phyloP scores from a whole-genome alignment of 2,797 vertebrate genomes.

The Bradypus variegatus region DNA sequence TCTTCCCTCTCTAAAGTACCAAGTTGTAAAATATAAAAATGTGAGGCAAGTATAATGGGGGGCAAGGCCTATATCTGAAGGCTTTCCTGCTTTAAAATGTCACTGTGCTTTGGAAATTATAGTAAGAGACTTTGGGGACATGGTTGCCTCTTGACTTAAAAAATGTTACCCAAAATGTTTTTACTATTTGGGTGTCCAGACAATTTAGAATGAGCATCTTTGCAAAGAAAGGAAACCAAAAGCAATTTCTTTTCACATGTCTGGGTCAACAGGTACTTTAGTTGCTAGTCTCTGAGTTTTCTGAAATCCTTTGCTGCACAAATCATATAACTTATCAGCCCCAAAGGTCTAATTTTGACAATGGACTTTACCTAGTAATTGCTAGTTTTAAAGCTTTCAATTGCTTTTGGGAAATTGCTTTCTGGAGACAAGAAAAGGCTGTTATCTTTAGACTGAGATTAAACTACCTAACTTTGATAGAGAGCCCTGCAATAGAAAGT shows the following conservation, averaged over 20 bases:
- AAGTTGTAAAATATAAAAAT: not conserved
- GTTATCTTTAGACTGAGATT: slow-evolving; percentile 14
- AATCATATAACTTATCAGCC: not conserved
- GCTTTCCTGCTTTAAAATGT: not conserved
- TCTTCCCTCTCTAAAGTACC: not conserved
- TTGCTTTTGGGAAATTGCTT: slow-evolving; percentile 38
- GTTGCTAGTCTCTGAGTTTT: not conserved
- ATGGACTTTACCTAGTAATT: slow-evolving; percentile 18
- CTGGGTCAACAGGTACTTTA: not conserved
- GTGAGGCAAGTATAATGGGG: not conserved
- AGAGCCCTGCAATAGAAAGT: not conserved
- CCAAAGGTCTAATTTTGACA: not conserved
- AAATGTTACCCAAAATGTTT: not conserved
- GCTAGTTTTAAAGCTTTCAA: slow-evolving; percentile 33
- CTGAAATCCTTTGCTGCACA: slow-evolving; percentile 3
- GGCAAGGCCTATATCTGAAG: not conserved
- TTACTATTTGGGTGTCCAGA: not conserved
- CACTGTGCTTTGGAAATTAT: not conserved
- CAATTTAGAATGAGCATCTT: not conserved
- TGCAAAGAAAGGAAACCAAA: not conserved
- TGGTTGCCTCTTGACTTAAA: not conserved
- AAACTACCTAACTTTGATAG: slow-evolving; percentile 19
- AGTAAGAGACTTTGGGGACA: not conserved
- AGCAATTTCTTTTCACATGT: not conserved
- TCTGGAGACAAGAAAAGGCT: not conserved